Evolutionary conservation across 2,113 vertebrate genomes (phyloP).

Genomic region (Bos javanicus): DNA sequence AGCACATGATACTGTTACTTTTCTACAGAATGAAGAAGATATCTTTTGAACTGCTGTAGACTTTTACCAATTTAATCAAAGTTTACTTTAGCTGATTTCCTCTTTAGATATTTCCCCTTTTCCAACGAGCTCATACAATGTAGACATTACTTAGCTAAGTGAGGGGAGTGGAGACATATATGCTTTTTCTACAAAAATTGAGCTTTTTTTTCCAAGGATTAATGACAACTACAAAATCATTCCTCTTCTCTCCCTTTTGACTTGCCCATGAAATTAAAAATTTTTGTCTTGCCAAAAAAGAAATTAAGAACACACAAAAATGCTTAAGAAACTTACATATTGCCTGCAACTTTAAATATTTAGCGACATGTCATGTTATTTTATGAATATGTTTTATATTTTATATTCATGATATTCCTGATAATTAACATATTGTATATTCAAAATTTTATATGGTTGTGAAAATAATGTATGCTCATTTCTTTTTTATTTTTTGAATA

Average conservation of each 20-base stretch:
- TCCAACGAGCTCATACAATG: not conserved
- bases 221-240: not conserved
- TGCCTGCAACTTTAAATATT: not conserved
- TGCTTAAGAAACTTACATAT: not conserved
- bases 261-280: not conserved
- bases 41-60: not conserved
- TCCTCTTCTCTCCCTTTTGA: not conserved
- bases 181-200: not conserved
- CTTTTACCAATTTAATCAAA: not conserved
- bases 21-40: not conserved
- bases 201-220: not conserved
- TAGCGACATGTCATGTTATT: not conserved
- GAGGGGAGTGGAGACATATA: not conserved
- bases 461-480: not conserved
- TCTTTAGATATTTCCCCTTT: not conserved
- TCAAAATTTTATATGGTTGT: not conserved
- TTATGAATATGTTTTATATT: not conserved
- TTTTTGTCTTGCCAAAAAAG: not conserved
- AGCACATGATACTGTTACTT: not conserved
- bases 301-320: constrained; percentile 1
- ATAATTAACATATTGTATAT: not conserved
- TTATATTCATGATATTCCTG: constrained; percentile 5
- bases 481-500: not conserved
- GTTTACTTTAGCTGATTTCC: not conserved
- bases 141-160: not conserved